A percentile compares a stretch with the other conserved stretches of the same genome.
phyloP scores from a whole-genome alignment of 2,888 invertebrate genomes.

The Parasteatoda lunata region DNA sequence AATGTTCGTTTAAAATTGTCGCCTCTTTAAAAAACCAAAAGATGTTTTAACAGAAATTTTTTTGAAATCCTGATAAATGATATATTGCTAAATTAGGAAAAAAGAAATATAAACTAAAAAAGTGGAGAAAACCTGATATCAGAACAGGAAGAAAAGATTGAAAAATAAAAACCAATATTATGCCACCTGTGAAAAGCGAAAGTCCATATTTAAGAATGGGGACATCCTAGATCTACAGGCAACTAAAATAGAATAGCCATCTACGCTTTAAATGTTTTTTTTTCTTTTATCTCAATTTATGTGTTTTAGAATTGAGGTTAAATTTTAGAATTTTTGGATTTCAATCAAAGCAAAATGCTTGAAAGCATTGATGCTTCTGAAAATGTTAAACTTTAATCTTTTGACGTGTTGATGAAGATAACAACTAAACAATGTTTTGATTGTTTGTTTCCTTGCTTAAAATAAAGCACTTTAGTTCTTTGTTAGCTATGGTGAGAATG shows the following conservation, averaged over 20 bases:
- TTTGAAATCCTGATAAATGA: too few species aligned
- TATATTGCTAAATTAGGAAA: background rate
- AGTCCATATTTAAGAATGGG: slow-evolving; percentile 28
- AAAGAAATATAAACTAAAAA: background rate
- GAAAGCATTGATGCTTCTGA: too few species aligned
- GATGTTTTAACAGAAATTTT: too few species aligned
- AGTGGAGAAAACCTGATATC: slow-evolving; percentile 1
- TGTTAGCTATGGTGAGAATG: too few species aligned
- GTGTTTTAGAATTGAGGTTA: slow-evolving; percentile 37
- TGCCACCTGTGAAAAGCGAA: slow-evolving; percentile 47
- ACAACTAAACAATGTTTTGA: too few species aligned
- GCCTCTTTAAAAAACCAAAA: too few species aligned
- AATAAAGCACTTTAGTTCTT: too few species aligned
- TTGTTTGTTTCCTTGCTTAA: too few species aligned
- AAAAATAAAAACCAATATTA: slow-evolving; percentile 4
- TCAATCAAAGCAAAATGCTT: background rate
- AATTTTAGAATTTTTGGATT: background rate
- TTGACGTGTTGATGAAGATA: too few species aligned
- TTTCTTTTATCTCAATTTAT: slow-evolving; percentile 1
- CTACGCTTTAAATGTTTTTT: background rate
- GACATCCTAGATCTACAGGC: slow-evolving; percentile 28
- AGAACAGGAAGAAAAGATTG: background rate
- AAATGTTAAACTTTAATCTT: too few species aligned
- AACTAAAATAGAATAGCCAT: slow-evolving; percentile 46
- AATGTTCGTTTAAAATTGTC: too few species aligned